Conservation (phyloP, 2,797 vertebrate genomes). For the Phoebastria nigripes region DNA sequence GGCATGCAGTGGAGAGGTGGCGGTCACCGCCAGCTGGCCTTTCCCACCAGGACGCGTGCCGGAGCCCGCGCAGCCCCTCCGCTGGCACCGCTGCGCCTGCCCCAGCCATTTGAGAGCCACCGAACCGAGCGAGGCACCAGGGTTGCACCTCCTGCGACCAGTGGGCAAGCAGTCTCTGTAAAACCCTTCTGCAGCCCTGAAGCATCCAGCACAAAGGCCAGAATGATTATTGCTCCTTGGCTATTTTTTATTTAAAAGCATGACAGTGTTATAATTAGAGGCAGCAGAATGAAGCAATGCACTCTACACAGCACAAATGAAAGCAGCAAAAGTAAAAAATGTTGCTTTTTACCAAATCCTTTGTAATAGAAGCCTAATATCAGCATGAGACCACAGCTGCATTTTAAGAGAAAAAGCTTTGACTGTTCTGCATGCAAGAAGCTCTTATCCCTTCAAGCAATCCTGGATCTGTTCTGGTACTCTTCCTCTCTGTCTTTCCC, state of each 20-base stretch:
- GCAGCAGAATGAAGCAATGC: background rate
- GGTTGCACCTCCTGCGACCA: background rate
- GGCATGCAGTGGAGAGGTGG: fast-evolving
- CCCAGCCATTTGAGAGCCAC: background rate
- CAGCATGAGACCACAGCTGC: background rate
- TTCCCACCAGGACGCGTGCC: fast-evolving
- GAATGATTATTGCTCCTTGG: background rate
- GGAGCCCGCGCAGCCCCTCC: background rate
- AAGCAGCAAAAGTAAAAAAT: background rate
- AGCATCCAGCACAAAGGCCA: background rate
- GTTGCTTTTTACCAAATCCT: background rate
- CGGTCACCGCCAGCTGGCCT: fast-evolving
- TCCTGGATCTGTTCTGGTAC: background rate
- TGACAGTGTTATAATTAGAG: background rate
- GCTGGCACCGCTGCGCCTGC: background rate
- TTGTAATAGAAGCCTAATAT: background rate
- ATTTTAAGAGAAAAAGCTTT: background rate
- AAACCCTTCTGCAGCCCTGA: background rate
- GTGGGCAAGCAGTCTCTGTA: background rate
- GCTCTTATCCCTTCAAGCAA: background rate
- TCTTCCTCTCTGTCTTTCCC: background rate
- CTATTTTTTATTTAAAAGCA: background rate
- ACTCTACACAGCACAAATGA: background rate
- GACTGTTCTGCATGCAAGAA: background rate
- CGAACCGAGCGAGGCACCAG: fast-evolving